Percentiles rank a stretch among this genome's conserved stretches.
phyloP scores from a whole-genome alignment of 2,888 invertebrate genomes.

The Agrochola macilenta region DNA sequence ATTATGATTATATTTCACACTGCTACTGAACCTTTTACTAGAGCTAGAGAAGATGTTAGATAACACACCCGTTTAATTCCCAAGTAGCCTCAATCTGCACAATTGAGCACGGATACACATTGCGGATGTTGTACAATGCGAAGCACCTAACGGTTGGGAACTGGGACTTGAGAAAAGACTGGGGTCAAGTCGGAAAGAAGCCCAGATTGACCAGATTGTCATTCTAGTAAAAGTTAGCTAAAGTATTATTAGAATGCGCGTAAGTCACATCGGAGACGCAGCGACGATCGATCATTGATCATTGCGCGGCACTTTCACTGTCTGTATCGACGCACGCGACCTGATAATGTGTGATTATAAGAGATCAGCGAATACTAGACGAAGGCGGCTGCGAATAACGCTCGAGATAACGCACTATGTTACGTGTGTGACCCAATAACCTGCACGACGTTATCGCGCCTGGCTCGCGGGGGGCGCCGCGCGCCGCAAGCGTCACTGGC shows the following conservation, averaged over 20 bases:
- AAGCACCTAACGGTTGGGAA: neutral
- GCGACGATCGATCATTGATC: neutral
- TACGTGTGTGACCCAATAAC: slow-evolving; percentile 21
- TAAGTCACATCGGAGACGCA: neutral
- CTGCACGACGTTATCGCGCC: slow-evolving; percentile 1
- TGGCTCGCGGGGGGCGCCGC: slow-evolving; percentile 15
- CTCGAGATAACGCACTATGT: slow-evolving; percentile 16
- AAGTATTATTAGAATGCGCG: neutral
- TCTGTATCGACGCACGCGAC: slow-evolving; percentile 21
- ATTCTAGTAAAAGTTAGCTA: neutral
- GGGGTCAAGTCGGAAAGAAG: neutral
- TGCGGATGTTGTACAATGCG: neutral
- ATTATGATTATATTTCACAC: neutral
- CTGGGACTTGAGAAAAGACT: neutral
- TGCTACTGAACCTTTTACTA: neutral
- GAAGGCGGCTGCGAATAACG: neutral
- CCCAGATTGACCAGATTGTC: neutral
- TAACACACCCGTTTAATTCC: neutral
- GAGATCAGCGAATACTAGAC: slow-evolving; percentile 21
- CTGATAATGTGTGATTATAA: slow-evolving; percentile 1
- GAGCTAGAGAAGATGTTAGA: neutral
- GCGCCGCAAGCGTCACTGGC: neutral
- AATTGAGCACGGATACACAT: neutral
- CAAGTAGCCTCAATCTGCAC: neutral
- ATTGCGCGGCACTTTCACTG: slow-evolving; percentile 41